Evolutionary conservation across 2,888 invertebrate species (phyloP).

Genomic region (Polydrusus tereticollis): DNA sequence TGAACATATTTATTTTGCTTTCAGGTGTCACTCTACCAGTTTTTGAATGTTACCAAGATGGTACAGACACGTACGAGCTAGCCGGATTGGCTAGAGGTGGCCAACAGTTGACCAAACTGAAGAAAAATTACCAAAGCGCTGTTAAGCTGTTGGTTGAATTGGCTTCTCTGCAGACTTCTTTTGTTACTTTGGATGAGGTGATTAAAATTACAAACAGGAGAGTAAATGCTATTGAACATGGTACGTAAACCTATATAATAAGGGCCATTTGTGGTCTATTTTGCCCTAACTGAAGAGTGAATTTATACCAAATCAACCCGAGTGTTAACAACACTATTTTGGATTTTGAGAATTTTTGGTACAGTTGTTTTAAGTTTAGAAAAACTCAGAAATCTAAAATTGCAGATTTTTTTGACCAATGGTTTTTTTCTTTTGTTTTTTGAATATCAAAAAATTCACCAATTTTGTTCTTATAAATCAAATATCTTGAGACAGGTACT

Average conservation of each 20-base stretch:
- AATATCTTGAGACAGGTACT: too few relatives aligned
- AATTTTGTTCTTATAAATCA: too few relatives aligned
- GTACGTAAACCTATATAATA: slow-evolving; percentile 72
- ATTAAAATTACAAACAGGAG: slow-evolving; percentile 99
- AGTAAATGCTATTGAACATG: slow-evolving; percentile 99
- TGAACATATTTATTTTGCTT: not conserved
- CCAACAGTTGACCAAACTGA: slow-evolving; percentile 95
- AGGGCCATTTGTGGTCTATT: not conserved
- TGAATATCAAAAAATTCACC: too few relatives aligned
- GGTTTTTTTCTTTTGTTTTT: too few relatives aligned
- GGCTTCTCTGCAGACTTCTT: slow-evolving; percentile 98
- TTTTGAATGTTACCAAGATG: slow-evolving; percentile 95
- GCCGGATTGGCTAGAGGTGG: slow-evolving; percentile 98
- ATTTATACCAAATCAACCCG: too few relatives aligned
- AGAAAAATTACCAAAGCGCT: slow-evolving; percentile 98
- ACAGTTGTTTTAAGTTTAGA: too few relatives aligned
- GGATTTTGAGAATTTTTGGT: too few relatives aligned
- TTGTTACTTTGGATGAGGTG: slow-evolving; percentile 98
- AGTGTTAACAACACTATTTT: too few relatives aligned
- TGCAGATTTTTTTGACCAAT: too few relatives aligned
- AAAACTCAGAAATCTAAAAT: too few relatives aligned
- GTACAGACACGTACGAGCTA: slow-evolving; percentile 95
- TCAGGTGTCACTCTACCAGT: slow-evolving; percentile 94
- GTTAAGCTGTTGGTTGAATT: slow-evolving; percentile 96
- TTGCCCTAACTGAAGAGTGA: too few relatives aligned